Evolutionary conservation across 2,888 invertebrate species (phyloP).

Genomic region (Chrysolina haemoptera): DNA sequence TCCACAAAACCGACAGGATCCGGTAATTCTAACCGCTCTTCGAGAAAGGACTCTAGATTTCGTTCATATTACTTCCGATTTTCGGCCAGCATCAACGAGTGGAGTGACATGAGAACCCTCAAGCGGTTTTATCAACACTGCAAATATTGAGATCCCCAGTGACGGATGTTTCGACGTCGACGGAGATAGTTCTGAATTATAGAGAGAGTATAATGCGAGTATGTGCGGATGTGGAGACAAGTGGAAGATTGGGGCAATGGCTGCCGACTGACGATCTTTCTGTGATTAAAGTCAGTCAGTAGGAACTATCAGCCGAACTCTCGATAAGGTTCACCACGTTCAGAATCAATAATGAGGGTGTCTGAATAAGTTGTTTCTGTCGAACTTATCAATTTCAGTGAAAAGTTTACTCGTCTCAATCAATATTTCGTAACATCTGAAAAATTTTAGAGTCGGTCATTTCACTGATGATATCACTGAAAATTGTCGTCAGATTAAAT

Average conservation of each 20-base stretch:
- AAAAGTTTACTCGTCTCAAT: too few relatives aligned
- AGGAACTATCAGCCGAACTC: not conserved
- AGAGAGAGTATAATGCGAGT: slow-evolving; percentile 27
- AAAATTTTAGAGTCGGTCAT: too few relatives aligned
- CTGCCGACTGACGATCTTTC: not conserved
- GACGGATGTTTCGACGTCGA: slow-evolving; percentile 44
- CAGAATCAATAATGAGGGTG: too few relatives aligned
- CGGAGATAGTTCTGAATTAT: slow-evolving; percentile 42
- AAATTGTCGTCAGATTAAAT: too few relatives aligned
- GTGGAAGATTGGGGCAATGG: slow-evolving; percentile 17
- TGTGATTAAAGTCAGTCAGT: not conserved
- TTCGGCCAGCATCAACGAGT: slow-evolving; percentile 2
- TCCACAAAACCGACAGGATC: not conserved
- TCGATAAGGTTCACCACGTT: not conserved
- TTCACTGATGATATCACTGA: too few relatives aligned
- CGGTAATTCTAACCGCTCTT: not conserved
- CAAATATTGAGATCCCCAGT: slow-evolving; percentile 48
- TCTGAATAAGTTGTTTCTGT: too few relatives aligned
- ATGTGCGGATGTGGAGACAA: slow-evolving; percentile 37
- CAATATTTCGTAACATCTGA: too few relatives aligned
- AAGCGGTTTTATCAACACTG: slow-evolving; percentile 45
- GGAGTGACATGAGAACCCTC: slow-evolving; percentile 42
- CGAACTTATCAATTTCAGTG: too few relatives aligned
- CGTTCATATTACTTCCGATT: not conserved
- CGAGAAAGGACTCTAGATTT: not conserved